phyloP scores from a whole-genome alignment of 2,797 vertebrate genomes.

The Mus caroli region DNA sequence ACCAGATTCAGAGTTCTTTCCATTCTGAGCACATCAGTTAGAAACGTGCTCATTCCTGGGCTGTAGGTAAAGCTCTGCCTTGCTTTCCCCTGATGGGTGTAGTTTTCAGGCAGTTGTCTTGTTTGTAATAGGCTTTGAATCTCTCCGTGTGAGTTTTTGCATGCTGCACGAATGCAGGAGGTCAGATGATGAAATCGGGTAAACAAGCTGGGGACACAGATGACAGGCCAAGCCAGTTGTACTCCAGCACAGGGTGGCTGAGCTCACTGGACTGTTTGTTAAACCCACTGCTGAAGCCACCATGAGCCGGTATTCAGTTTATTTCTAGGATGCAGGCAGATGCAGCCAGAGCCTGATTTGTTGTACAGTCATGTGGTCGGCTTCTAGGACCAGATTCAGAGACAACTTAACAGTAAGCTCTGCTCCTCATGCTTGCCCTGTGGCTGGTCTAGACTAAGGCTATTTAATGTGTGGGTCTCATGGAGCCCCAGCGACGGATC shows the following conservation, averaged over 20 bases:
- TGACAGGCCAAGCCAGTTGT: constrained; percentile 10
- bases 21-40: background rate
- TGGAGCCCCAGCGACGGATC: background rate
- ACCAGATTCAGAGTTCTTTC: background rate
- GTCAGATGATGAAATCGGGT: constrained; percentile 15
- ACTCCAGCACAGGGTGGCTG: background rate
- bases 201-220: background rate
- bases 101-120: constrained; percentile 17
- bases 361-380: background rate
- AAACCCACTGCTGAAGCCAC: background rate
- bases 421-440: background rate
- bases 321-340: background rate
- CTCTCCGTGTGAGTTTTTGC: background rate
- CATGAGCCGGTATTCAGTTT: background rate
- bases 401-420: background rate
- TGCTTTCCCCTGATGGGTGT: background rate
- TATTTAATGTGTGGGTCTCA: background rate
- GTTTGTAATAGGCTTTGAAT: constrained; percentile 30
- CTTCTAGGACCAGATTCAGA: background rate
- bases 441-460: background rate
- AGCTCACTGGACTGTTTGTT: constrained; percentile 2
- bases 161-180: background rate
- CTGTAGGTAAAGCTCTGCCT: background rate
- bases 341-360: background rate
- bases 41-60: constrained; percentile 5